Base-by-base conservation (phyloP, 2,113 vertebrate genomes). In the Paramormyrops kingsleyae region DNA sequence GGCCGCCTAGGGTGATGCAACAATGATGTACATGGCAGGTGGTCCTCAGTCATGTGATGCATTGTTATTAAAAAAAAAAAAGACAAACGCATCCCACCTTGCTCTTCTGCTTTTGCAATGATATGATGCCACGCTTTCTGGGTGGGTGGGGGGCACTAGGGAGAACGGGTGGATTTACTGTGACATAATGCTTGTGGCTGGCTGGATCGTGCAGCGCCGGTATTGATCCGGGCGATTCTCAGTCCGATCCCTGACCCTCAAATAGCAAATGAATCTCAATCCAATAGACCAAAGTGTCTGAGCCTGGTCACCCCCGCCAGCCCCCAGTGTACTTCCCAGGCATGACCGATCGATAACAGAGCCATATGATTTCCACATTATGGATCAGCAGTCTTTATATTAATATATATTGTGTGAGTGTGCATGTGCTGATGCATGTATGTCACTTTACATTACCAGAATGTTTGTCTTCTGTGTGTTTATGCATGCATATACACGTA, bases 231-330 rank as follows among this genome's bases (percentile, higher is more conserved):
- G 44, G 94, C 94, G 93, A 93, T 96, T 95, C 95, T 95, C 93
- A 94, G 96, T 95, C 94, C 88, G 97, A 97, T 96, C 98, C 96
- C 95, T 98, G 98, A 98, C 98, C 98, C 96, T 96, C 97, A 99
- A 99, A 99, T 98, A 97, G 98, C 96, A 94, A 97, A 97, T 97
- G 97, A 98, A 99, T 99, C 97, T 98, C 97, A 97, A 99, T 99
- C 95, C 97, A 97, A 99, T 98, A 97, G 98, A 99, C 97, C 98
- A 94, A 94, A 96, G 96, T 95, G 95, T 96, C 95, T 95, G 91
- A 93, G 92, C 94, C 59, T 27, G 35, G 80, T 91, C 88, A 53
- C 87, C 85, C 90, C 53, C n/a, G 10, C 47, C 62, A 49, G 47
- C 59, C 88, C 62, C 42, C 93, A 24, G 88, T 84, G 92, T 80